Conservation (phyloP, 2,113 vertebrate genomes). For the Periophthalmus modestus region DNA sequence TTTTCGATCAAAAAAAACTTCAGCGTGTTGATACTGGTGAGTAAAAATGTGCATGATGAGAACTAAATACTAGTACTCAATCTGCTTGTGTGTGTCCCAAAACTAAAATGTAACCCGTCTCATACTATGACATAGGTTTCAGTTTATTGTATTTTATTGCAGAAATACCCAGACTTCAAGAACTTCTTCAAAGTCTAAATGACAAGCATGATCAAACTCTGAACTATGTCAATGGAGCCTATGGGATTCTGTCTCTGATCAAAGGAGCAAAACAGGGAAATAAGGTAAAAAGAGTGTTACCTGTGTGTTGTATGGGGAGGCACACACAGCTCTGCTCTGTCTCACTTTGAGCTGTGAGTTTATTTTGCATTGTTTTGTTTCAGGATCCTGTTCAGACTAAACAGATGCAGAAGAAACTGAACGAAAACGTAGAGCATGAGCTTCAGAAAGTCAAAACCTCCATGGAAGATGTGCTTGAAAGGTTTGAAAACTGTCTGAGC, state of each 20-base stretch:
- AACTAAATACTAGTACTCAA: too few species aligned
- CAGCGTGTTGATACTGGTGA: constrained; percentile 2
- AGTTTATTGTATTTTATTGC: background rate
- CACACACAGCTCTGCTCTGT: background rate
- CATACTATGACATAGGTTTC: background rate
- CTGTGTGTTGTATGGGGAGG: background rate
- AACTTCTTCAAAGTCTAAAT: constrained; percentile 1
- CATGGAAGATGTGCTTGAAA: background rate
- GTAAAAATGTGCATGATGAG: background rate
- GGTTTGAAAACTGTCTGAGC: background rate
- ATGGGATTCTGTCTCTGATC: constrained; percentile 16
- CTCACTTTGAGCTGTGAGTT: background rate
- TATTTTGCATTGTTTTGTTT: background rate
- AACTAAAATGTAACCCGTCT: too few species aligned
- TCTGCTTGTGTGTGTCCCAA: too few species aligned
- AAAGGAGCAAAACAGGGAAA: background rate
- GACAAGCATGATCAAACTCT: background rate
- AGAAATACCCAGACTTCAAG: constrained; percentile 17
- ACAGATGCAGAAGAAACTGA: background rate
- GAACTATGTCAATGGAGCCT: constrained; percentile 11
- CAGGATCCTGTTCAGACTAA: background rate
- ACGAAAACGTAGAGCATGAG: background rate
- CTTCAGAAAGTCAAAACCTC: background rate
- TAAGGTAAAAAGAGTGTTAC: background rate
- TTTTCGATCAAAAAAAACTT: background rate